Base-by-base conservation (phyloP, 2,113 vertebrate genomes). In the Myotis lucifugus region DNA sequence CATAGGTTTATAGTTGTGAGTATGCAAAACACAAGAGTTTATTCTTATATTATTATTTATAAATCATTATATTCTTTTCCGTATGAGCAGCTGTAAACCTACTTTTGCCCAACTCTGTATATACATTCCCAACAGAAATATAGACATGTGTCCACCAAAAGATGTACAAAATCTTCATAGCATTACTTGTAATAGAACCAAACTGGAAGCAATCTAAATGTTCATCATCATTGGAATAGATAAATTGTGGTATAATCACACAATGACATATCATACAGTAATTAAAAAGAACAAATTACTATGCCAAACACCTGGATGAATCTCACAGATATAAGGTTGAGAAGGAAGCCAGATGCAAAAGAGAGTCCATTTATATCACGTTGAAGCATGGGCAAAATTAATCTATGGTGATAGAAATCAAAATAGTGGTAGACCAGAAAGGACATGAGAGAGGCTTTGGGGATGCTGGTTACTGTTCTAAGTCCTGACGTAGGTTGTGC, bases 161-260 rank as follows among this genome's bases (percentile, higher is more conserved):
- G 54, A 70, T 67, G 13, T 42, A 19, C 14, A 87, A 90, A 84
- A 64, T 79, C 18, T 74, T 90, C 6, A n/a, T 23, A 50, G 34
- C 12, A 32, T 83, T 50, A 73, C 77, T 86, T 92, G n/a, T 92
- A 82, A 52, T 86, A 56, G 64, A 11, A 92, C 21, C 48, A 92
- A 79, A 84, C 40, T 59, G 64, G 77, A 95, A 76, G 15, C 40
- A 92, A 84, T 48, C 29, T 79, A 93, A 85, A 77, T 77, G 50
- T 90, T 86, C 15, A 69, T 74, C 40, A 61, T 4, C 17, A 79
- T 48, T 92, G 27, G 59, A 48, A 78, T 70, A 46, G 72, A 79
- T 54, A 91, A 69, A 84, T 48, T 93, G 56, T 93, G 18, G 37
- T n/a, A 54, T 74, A 88, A 32, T 94, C 46, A 83, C n/a, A 29